phyloP scores from a whole-genome alignment of 2,888 invertebrate species.

The Bellardia pandia region DNA sequence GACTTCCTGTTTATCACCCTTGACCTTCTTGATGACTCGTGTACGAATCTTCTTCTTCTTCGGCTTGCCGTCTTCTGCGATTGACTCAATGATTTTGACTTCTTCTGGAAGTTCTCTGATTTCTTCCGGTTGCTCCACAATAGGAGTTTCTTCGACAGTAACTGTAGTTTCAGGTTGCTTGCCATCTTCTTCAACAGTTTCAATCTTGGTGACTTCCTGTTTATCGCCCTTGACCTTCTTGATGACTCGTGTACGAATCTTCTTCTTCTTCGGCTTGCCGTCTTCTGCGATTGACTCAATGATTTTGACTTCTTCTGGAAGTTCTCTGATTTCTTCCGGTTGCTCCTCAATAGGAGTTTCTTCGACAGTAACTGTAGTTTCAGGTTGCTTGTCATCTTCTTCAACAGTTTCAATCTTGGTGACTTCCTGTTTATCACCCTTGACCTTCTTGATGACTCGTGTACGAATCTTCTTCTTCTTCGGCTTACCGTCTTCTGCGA shows the following conservation, averaged over 20 bases:
- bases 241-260: conserved; percentile 78
- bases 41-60: conserved; percentile 61
- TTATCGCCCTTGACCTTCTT: conserved; percentile 81
- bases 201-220: conserved; percentile 82
- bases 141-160: conserved; percentile 54
- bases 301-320: conserved; percentile 73
- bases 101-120: conserved; percentile 59
- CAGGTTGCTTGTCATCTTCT: conserved; percentile 80
- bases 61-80: conserved; percentile 64
- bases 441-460: conserved; percentile 62
- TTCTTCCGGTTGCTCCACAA: conserved; percentile 49
- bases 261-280: conserved; percentile 78
- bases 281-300: conserved; percentile 75
- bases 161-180: conserved; percentile 82
- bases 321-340: conserved; percentile 58
- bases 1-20: conserved; percentile 65
- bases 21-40: conserved; percentile 61
- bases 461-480: conserved; percentile 76
- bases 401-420: conserved; percentile 81
- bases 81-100: conserved; percentile 47
- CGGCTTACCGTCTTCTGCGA: conserved; percentile 78
- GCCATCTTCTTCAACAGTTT: conserved; percentile 80
- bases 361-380: conserved; percentile 79
- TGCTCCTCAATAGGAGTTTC: conserved; percentile 75
- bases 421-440: conserved; percentile 78